phyloP scores from a whole-genome alignment of 2,113 vertebrate species.

The Nerophis ophidion region DNA sequence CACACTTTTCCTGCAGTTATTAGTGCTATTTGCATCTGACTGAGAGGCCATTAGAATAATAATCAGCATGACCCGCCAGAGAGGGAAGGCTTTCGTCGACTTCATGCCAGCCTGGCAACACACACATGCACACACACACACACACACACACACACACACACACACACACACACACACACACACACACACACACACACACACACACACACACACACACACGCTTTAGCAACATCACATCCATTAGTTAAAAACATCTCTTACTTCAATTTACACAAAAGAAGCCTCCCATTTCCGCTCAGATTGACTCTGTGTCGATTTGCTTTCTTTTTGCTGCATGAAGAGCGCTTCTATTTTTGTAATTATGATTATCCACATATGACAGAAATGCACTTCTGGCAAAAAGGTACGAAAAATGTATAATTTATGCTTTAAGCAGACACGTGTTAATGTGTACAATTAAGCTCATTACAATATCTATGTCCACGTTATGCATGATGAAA shows the following conservation, averaged over 20 bases:
- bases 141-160: slow-evolving; percentile 15
- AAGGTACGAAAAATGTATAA: slow-evolving; percentile 65
- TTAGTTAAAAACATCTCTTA: slow-evolving; percentile 36
- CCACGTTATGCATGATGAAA: slow-evolving; percentile 64
- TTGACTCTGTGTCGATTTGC: slow-evolving; percentile 5
- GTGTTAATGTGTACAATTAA: slow-evolving; percentile 64
- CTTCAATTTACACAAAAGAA: slow-evolving; percentile 45
- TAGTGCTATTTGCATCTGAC: slow-evolving; percentile 76
- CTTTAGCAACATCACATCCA: slow-evolving; percentile 40
- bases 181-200: slow-evolving; percentile 2
- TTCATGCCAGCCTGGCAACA: slow-evolving; percentile 37
- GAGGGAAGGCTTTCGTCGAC: slow-evolving; percentile 55
- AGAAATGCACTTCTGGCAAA: slow-evolving; percentile 48
- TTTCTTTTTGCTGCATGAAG: slow-evolving; percentile 2
- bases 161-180: slow-evolving; percentile 15
- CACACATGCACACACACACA: slow-evolving; percentile 14
- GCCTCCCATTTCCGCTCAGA: slow-evolving; percentile 30
- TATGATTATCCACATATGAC: neutral
- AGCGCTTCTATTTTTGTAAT: neutral
- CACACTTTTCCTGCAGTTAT: slow-evolving; percentile 52
- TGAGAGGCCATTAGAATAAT: slow-evolving; percentile 77
- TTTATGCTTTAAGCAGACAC: slow-evolving; percentile 60
- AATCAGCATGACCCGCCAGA: slow-evolving; percentile 74
- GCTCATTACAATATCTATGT: slow-evolving; percentile 65
- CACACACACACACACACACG: slow-evolving; percentile 14